Percentiles rank a stretch among this genome's conserved stretches.
Evolutionary conservation across 1,140 invertebrate species (phyloP).

Genomic region (Brachionus manjavacas): DNA sequence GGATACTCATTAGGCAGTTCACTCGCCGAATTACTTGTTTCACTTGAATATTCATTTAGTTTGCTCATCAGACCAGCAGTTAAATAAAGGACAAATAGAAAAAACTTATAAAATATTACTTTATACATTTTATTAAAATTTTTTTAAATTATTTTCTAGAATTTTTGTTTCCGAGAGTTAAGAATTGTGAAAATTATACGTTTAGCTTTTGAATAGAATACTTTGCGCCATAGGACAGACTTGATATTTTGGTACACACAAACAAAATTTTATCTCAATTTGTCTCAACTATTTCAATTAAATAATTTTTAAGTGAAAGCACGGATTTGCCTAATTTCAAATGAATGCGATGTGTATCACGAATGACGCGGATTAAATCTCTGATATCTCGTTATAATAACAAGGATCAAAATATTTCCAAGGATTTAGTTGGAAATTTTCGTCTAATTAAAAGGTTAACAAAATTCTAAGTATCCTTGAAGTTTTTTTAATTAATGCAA

Average conservation of each 20-base stretch:
- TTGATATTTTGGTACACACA: not conserved
- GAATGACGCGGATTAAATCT: not conserved
- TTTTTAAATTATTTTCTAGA: not conserved
- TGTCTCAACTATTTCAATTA: not conserved
- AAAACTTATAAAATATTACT: conserved; percentile 39
- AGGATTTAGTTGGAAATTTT: not conserved
- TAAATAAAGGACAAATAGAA: conserved; percentile 31
- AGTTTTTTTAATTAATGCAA: not conserved
- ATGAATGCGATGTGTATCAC: conserved; percentile 16
- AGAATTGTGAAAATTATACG: not conserved
- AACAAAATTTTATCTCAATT: conserved; percentile 11
- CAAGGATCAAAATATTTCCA: conserved; percentile 5
- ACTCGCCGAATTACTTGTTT: not conserved
- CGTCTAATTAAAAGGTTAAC: not conserved
- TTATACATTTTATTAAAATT: conserved; percentile 28
- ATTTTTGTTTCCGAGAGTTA: not conserved
- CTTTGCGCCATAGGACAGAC: not conserved
- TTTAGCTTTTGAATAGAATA: not conserved
- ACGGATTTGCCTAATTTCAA: not conserved
- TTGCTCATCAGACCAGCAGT: conserved; percentile 37
- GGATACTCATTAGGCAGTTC: not conserved
- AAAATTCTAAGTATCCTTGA: not conserved
- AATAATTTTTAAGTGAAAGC: not conserved
- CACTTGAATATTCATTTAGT: not conserved
- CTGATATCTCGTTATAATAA: conserved; percentile 6